Evolutionary conservation across 2,888 invertebrate species (phyloP).

Genomic region (Sepiola atlantica): DNA sequence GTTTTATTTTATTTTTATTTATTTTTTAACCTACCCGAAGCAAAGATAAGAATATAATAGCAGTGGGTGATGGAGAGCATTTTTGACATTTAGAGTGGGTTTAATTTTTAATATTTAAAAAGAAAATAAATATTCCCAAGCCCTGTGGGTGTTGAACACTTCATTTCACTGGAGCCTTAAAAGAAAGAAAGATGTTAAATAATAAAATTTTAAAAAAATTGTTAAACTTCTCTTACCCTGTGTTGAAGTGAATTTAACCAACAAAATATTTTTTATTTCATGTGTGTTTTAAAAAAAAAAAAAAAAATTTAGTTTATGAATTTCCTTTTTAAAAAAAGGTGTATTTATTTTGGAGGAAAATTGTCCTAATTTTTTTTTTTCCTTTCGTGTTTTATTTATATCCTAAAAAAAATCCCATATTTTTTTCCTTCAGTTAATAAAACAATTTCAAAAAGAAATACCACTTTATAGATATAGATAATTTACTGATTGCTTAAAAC

Average conservation of each 20-base stretch:
- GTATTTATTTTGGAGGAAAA: background rate
- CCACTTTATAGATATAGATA: background rate
- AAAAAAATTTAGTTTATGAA: background rate
- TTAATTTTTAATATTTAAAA: conserved; percentile 19
- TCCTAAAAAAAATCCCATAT: background rate
- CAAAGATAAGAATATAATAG: conserved; percentile 18
- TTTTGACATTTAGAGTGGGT: conserved; percentile 32
- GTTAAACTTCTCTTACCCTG: background rate
- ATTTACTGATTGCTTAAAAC: background rate
- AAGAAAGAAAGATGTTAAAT: background rate
- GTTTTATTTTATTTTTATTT: background rate
- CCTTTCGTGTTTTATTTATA: background rate
- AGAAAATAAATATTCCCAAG: conserved; percentile 12
- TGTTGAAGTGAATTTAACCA: background rate
- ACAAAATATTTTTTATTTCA: background rate
- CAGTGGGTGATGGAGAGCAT: conserved; percentile 32
- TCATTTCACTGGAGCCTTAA: conserved; percentile 42
- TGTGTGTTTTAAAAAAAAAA: background rate
- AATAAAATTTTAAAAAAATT: background rate
- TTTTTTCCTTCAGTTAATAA: background rate
- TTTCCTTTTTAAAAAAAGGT: background rate
- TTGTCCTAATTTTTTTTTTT: background rate
- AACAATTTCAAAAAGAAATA: background rate
- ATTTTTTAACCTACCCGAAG: background rate
- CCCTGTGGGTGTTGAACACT: conserved; percentile 46